These are phyloP conservation scores for Furcula furcula DNA, from an alignment of 2,888 invertebrate genomes.

Conservation along the genomic window DNA sequence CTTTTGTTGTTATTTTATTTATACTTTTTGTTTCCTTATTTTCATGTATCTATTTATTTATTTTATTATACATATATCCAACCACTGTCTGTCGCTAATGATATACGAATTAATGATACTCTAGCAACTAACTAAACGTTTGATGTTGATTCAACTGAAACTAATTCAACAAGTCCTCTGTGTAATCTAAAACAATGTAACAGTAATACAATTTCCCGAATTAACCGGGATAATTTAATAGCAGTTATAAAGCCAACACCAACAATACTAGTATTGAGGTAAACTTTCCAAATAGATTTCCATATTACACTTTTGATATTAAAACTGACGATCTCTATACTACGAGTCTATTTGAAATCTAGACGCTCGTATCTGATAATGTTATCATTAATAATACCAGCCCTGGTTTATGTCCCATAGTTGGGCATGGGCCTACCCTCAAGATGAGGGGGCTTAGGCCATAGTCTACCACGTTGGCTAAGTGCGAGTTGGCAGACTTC, in stretches of 20 bases:
- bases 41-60: conserved; percentile 34
- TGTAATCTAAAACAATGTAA: conserved; percentile 10
- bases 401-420: no score
- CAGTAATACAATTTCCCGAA: conserved; percentile 5
- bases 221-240: conserved; percentile 7
- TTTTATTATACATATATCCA: conserved; percentile 15
- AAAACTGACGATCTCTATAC: no score
- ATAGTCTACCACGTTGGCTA: no score
- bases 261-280: conserved; percentile 7
- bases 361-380: no score
- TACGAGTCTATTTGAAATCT: no score
- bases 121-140: conserved; percentile 3
- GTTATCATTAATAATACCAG: no score
- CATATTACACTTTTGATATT: no score
- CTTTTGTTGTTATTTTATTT: conserved; percentile 25
- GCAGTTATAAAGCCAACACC: conserved; percentile 6
- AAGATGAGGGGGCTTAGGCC: no score
- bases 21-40: conserved; percentile 25
- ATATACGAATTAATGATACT: conserved; percentile 2
- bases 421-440: no score
- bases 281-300: conserved; percentile 8
- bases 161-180: conserved; percentile 8
- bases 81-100: conserved; percentile 4
- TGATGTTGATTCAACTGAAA: conserved; percentile 7
- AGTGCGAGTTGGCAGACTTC: no score